Base-by-base conservation (phyloP, 2,797 vertebrate species). In the Todus mexicanus region DNA sequence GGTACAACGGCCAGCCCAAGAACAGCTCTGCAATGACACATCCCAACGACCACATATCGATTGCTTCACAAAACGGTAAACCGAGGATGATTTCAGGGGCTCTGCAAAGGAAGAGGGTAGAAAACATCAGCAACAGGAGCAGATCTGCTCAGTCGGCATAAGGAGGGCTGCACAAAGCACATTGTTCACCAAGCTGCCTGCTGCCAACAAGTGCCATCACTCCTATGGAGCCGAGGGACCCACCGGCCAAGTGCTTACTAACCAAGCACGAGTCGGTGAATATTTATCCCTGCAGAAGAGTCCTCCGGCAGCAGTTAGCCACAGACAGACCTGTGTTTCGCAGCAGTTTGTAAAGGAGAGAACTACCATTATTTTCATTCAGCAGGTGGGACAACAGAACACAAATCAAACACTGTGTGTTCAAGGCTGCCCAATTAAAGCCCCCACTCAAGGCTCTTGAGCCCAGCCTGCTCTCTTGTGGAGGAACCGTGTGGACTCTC, bases 41-140 rank as follows among this genome's bases (percentile, higher is more conserved):
- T 95, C 99, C 99, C 95, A 99, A 97, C 6, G 99, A 99, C 99
- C 99, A 99, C 99, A 99, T 99, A 97, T 99, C 99, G 57, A 99
- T 99, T 66, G 99, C 99, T 97, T 99, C 99, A 50, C 99, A 99
- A 96, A 99, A 99, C 1, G 99, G 99, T 97, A 99, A 98, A 93
- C 99, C 99, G 9, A 99, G 98, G 97, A 99, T 99, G 97, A 99
- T 99, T 98, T 99, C 99, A 8, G 99, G 99, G 96, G 99, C 99
- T 97, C 99, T 99, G 97, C 4, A 84, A 38, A 83, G 71, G 72
- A 95, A 64, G 5, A 92, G 45, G 31, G 68, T 6, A 96, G 66
- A 65, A 79, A 70, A 68, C 23, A 64, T 97, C 35, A 95, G 72
- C 53, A 35, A 78, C 1, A 6, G 33, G 43, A 59, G 31, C 13